These are phyloP conservation scores for Macroglossus sobrinus DNA, from an alignment of 2,113 vertebrate genomes.

Conservation along the genomic window DNA sequence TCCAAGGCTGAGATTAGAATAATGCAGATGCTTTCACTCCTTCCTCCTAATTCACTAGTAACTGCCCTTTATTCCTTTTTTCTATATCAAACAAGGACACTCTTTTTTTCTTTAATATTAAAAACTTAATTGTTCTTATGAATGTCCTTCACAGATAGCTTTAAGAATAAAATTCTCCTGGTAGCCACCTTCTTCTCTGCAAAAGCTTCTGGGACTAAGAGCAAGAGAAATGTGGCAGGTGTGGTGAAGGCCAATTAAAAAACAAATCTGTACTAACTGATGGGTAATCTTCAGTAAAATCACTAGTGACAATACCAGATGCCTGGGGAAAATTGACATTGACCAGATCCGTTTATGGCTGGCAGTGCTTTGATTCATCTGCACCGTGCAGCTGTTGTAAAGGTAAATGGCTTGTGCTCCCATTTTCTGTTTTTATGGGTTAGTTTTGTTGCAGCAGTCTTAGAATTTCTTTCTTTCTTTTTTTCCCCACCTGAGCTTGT, in stretches of 20 bases:
- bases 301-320: slow-evolving; percentile 75
- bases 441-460: slow-evolving; percentile 46
- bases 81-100: slow-evolving; percentile 39
- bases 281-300: slow-evolving; percentile 82
- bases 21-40: slow-evolving; percentile 56
- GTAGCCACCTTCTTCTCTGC: slow-evolving; percentile 63
- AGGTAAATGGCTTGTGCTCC: slow-evolving; percentile 53
- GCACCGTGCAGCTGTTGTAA: slow-evolving; percentile 55
- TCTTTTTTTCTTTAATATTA: slow-evolving; percentile 68
- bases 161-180: slow-evolving; percentile 68
- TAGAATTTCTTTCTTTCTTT: not conserved
- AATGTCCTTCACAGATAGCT: slow-evolving; percentile 67
- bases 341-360: slow-evolving; percentile 73
- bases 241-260: slow-evolving; percentile 83
- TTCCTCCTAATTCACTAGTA: slow-evolving; percentile 67
- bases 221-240: slow-evolving; percentile 77
- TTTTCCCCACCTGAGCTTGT: slow-evolving; percentile 36
- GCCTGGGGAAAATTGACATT: slow-evolving; percentile 82
- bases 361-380: slow-evolving; percentile 70
- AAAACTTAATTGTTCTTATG: slow-evolving; percentile 73
- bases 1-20: not conserved
- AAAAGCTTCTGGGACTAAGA: slow-evolving; percentile 73
- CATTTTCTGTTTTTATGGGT: slow-evolving; percentile 51
- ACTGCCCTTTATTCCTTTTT: slow-evolving; percentile 55
- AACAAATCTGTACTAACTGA: slow-evolving; percentile 84